A percentile compares a stretch with the other conserved stretches of the same genome.
Conservation (phyloP, 1,140 invertebrate species). For the Gryon sp. region DNA sequence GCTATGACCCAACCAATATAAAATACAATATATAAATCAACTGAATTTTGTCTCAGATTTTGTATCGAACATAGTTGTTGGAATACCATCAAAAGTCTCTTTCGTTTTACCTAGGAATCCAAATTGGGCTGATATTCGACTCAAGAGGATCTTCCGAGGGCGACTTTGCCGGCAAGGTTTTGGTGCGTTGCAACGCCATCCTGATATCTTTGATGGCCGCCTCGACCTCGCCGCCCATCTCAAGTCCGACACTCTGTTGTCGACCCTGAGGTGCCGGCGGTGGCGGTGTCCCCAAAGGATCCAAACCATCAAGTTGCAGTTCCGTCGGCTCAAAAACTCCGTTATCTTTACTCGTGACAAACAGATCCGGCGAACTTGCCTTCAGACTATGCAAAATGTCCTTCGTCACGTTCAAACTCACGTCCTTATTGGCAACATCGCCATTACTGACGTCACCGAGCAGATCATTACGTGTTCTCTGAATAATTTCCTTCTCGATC, state of each 20-base stretch:
- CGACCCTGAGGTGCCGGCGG: conserved; percentile 84
- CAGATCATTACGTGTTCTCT: conserved; percentile 79
- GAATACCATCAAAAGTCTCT: conserved; percentile 39
- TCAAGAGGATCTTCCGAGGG: conserved; percentile 74
- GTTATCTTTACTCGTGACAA: conserved; percentile 79
- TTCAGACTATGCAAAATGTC: conserved; percentile 75
- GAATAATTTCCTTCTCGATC: conserved; percentile 86
- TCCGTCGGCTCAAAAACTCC: conserved; percentile 75
- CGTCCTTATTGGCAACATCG: conserved; percentile 68
- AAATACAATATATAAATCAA: too few relatives aligned
- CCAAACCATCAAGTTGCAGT: conserved; percentile 83
- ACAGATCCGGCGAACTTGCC: conserved; percentile 76
- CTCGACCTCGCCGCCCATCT: conserved; percentile 81
- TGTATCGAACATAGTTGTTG: conserved; percentile 45
- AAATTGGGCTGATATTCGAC: conserved; percentile 81
- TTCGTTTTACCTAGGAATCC: conserved; percentile 84
- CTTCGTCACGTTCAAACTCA: conserved; percentile 74
- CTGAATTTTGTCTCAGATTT: too few relatives aligned
- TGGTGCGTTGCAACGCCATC: conserved; percentile 88
- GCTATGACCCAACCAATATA: too few relatives aligned
- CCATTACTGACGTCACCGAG: conserved; percentile 64
- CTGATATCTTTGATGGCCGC: conserved; percentile 90
- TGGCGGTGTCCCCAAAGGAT: conserved; percentile 84
- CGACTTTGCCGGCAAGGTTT: conserved; percentile 82
- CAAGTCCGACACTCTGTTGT: conserved; percentile 74